Evolutionary conservation across 2,888 invertebrate genomes (phyloP).

Genomic region (Drosophila melanosoma): DNA sequence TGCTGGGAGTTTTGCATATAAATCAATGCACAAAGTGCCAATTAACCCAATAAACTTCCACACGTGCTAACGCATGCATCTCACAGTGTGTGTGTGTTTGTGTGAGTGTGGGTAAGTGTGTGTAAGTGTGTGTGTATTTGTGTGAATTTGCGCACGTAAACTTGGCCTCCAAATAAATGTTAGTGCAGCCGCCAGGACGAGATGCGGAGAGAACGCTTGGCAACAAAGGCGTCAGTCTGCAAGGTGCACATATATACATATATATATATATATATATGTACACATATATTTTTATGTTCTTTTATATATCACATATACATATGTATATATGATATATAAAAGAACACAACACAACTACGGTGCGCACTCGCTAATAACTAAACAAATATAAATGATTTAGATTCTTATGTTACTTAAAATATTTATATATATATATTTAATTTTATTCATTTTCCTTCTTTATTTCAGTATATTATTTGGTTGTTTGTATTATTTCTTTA

Average conservation of each 20-base stretch:
- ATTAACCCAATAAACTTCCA: slow-evolving; percentile 48
- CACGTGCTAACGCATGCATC: slow-evolving; percentile 15
- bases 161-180: slow-evolving; percentile 77
- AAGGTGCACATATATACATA: background rate
- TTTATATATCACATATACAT: background rate
- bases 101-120: background rate
- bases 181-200: slow-evolving; percentile 15
- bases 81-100: slow-evolving; percentile 1
- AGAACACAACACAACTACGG: slow-evolving; percentile 4
- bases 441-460: background rate
- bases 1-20: slow-evolving; percentile 24
- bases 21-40: slow-evolving; percentile 41
- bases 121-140: background rate
- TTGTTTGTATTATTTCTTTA: background rate
- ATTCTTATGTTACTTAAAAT: background rate
- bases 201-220: slow-evolving; percentile 2
- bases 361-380: slow-evolving; percentile 2
- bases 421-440: background rate
- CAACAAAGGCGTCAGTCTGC: slow-evolving; percentile 15
- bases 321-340: background rate
- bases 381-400: background rate
- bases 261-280: background rate
- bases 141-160: slow-evolving; percentile 62
- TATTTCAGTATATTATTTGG: background rate
- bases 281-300: background rate